Evolutionary conservation across 2,113 vertebrate genomes (phyloP).

Genomic region (Psittacula cyanocephala): DNA sequence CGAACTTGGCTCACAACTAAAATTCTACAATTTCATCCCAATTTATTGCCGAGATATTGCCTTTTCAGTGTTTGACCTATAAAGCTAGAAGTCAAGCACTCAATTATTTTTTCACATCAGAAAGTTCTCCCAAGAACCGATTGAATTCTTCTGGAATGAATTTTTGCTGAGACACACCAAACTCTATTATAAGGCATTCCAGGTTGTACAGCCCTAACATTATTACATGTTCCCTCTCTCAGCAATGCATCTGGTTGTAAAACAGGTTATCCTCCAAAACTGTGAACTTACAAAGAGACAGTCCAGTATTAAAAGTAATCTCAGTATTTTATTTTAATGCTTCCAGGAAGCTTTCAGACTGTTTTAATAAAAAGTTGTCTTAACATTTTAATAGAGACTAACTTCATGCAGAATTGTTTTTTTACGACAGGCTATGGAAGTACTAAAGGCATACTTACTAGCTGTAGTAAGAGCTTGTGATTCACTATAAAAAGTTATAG

Average conservation of each 20-base stretch:
- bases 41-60: slow-evolving; percentile 70
- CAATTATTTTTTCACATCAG: slow-evolving; percentile 74
- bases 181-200: not conserved
- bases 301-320: slow-evolving; percentile 1
- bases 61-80: slow-evolving; percentile 71
- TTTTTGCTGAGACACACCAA: slow-evolving; percentile 39
- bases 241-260: not conserved
- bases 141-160: slow-evolving; percentile 69
- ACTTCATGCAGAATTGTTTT: not conserved
- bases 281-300: not conserved
- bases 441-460: not conserved
- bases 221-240: not conserved
- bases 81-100: slow-evolving; percentile 72
- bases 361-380: slow-evolving; percentile 12
- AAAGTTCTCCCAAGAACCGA: slow-evolving; percentile 67
- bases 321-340: slow-evolving; percentile 44
- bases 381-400: slow-evolving; percentile 24
- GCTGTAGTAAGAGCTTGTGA: not conserved
- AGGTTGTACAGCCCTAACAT: slow-evolving; percentile 16
- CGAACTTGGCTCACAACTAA: not conserved
- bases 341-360: slow-evolving; percentile 46
- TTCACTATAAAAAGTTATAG: not conserved
- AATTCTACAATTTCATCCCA: slow-evolving; percentile 66
- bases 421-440: not conserved
- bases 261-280: slow-evolving; percentile 31